Evolutionary conservation across 2,797 vertebrate species (phyloP), one percentile per base, ranked within the genome.

Genomic region (Pseudopleuronectes americanus): DNA sequence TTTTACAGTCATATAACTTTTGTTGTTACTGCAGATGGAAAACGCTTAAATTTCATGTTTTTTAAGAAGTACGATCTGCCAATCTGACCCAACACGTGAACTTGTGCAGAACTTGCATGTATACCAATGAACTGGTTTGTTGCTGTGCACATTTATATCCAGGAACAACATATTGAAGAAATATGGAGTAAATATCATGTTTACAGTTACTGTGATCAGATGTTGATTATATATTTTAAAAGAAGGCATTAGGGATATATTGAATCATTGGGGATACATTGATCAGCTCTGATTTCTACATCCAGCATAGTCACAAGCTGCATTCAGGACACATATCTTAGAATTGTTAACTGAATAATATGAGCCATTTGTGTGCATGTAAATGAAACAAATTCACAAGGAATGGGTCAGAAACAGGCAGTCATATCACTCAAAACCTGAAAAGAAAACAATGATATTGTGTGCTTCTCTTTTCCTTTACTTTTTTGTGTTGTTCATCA

Each of bases 31-130:
- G 58, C 52, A 48, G 60, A 54, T 76, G 55, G 38, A 57, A 72
- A 70, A 65, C 2, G 1, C 22, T 68, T 59, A 12, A 56, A 56
- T 36, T n/a, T 60, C 56, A 22, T 54, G 33, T 48, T 59, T 72
- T 52, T 68, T 57, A 68, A 61, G 54, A 54, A 57, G n/a, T 53
- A 64, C 17, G 10, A 71, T 80, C 74, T 82, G 73, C 70, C 69
- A 68, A 63, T 89, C 72, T 80, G 80, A 88, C 83, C 84, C 82
- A 56, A 58, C 52, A 61, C 83, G 84, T 83, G 77, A 80, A 82
- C 67, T 53, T 65, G 70, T 75, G 65, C 60, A 59, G 57, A 70
- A 69, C 61, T 57, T 73, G 75, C 73, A 76, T 73, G 64, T 64
- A 79, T 80, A 88, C 87, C 85, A 91, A 88, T 58, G 47, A 45